Conservation (phyloP, 2,888 invertebrate species). For the Gymnoscelis rufifasciata region DNA sequence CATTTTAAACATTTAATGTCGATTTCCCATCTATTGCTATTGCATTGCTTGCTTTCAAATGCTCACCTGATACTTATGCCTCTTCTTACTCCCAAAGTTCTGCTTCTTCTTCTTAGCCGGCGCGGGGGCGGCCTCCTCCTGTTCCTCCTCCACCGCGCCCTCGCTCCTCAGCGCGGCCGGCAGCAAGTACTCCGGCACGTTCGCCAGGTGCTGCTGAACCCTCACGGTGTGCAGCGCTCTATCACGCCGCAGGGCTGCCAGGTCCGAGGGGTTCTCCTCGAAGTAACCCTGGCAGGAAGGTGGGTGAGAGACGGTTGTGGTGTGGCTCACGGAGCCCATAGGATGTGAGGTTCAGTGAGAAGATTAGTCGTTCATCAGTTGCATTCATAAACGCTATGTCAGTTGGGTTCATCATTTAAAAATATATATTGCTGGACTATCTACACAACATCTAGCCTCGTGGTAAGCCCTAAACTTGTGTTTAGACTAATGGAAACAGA, state of each 20-base stretch:
- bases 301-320: neutral
- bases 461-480: no score
- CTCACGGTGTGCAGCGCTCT: conserved; percentile 91
- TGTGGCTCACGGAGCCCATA: neutral
- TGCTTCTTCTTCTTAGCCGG: conserved; percentile 54
- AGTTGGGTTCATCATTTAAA: conserved; percentile 37
- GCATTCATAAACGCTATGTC: conserved; percentile 51
- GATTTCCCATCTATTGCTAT: no score
- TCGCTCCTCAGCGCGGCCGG: conserved; percentile 86
- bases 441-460: no score
- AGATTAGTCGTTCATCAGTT: conserved; percentile 75
- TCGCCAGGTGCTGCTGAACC: conserved; percentile 89
- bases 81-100: conserved; percentile 59
- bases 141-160: conserved; percentile 63
- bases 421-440: no score
- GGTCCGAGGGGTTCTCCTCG: conserved; percentile 93
- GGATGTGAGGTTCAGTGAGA: conserved; percentile 57
- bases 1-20: no score
- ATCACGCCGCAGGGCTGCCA: conserved; percentile 90
- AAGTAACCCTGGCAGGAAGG: conserved; percentile 85
- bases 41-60: no score
- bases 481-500: no score
- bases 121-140: conserved; percentile 35
- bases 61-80: conserved; percentile 67
- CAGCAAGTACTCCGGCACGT: conserved; percentile 95